Conservation (phyloP, 2,888 invertebrate genomes). For the Sialis lutaria region DNA sequence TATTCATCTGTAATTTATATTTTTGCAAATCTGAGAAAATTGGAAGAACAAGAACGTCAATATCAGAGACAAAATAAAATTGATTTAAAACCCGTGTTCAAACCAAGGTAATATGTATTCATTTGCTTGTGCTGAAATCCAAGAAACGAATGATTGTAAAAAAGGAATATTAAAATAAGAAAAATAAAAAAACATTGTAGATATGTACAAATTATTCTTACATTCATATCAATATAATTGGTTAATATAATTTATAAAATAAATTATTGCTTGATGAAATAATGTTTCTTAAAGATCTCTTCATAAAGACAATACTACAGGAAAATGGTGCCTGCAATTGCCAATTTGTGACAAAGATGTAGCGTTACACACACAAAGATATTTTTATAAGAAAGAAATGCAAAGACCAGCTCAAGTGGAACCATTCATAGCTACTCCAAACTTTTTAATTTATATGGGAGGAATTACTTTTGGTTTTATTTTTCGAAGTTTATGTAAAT, state of each 20-base stretch:
- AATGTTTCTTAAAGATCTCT: constrained; percentile 9
- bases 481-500: constrained; percentile 42
- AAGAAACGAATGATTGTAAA: too few species aligned
- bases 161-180: too few species aligned
- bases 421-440: constrained; percentile 41
- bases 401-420: constrained; percentile 63
- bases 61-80: constrained; percentile 48
- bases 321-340: constrained; percentile 57
- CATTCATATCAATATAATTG: too few species aligned
- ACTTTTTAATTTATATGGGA: constrained; percentile 30
- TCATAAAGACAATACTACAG: constrained; percentile 32
- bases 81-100: constrained; percentile 38
- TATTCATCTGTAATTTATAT: constrained; percentile 79
- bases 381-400: constrained; percentile 45
- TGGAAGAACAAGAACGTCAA: constrained; percentile 44
- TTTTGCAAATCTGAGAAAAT: constrained; percentile 42
- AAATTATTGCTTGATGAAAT: constrained; percentile 10
- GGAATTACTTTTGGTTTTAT: constrained; percentile 36
- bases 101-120: constrained; percentile 23
- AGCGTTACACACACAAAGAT: constrained; percentile 61
- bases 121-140: background rate
- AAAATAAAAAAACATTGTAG: too few species aligned
- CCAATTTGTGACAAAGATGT: constrained; percentile 71
- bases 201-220: too few species aligned
- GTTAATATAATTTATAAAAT: background rate